Evolutionary conservation across 1,140 invertebrate species (phyloP), one percentile per base, ranked within the genome.

Genomic region (Bactericera cockerelli): DNA sequence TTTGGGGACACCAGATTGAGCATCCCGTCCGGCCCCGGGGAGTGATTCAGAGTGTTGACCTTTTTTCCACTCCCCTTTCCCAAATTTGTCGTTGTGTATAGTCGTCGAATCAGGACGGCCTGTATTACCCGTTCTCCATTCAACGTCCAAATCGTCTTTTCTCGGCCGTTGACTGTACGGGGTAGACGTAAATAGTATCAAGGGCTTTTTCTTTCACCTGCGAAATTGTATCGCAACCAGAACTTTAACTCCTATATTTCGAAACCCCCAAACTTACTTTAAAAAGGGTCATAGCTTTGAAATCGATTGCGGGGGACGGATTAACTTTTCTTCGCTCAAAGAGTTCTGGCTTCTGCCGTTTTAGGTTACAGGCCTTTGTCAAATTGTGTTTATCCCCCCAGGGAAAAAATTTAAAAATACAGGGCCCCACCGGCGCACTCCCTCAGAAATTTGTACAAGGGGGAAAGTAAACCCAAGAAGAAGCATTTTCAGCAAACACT

Each of bases 401-500:
- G 96, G 59, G 95, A 94, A 73, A 93, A 84, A 75, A 96, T 99
- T 60, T 99, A 77, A 79, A 98, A 87, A 74, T 96, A 99, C 21
- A 99, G 76, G 39, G 93, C 93, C 68, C 97, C 92, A 26, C 96
- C 96, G 26, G 95, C 94, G 73, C 91, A 93, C 70, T 97, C 93
- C 67, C 92, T 81, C 64, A 96, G 77, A 74, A 98, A 98, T 78
- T 96, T 95, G 72, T 98, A 98, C 64, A 99, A 76, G 54, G 98
- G 79, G 71, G 99, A 96, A 55, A 95, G 97, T 72, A 99, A 96
- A 95, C 96, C 99, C 38, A 94, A 92, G 63, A 92, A 95, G 11
- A 99, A 76, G 90, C 99, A 96, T 77, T 98, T 97, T 70, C 98
- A 96, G 26, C 95, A 95, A 13, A 99, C 96, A 70, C 93, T 98